phyloP scores from a whole-genome alignment of 2,113 vertebrate genomes.

The Oxygymnocypris stewartii region DNA sequence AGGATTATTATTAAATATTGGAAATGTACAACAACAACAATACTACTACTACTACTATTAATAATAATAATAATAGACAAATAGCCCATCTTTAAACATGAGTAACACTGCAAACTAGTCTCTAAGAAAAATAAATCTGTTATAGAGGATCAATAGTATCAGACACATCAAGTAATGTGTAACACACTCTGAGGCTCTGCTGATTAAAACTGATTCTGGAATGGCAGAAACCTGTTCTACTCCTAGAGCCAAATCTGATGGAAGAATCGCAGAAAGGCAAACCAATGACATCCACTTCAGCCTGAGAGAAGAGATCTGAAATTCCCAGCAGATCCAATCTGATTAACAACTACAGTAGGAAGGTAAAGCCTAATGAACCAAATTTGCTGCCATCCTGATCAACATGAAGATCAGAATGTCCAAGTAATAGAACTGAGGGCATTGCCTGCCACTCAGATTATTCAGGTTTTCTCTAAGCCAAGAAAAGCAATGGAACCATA shows the following conservation, averaged over 20 bases:
- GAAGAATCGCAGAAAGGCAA: neutral
- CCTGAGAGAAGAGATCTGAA: neutral
- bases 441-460: constrained; percentile 9
- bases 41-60: too few relatives aligned
- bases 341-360: constrained; percentile 26
- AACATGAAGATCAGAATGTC: constrained; percentile 26
- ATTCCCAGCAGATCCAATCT: constrained; percentile 18
- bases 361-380: constrained; percentile 25
- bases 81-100: constrained; percentile 47
- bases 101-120: constrained; percentile 29
- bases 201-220: constrained; percentile 19
- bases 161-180: neutral
- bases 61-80: constrained; percentile 24
- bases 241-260: constrained; percentile 12
- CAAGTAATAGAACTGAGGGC: constrained; percentile 11
- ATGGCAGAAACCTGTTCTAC: constrained; percentile 23
- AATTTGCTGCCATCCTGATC: constrained; percentile 23
- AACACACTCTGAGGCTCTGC: constrained; percentile 2
- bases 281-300: constrained; percentile 10
- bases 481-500: constrained; percentile 13
- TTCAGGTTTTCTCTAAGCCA: constrained; percentile 28
- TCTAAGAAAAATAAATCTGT: neutral
- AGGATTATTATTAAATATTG: too few relatives aligned
- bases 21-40: too few relatives aligned
- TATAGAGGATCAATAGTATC: neutral